Percentiles rank a stretch among this genome's conserved stretches.
Evolutionary conservation across 2,113 vertebrate genomes (phyloP).

Genomic region (Orientallactaga bullata): DNA sequence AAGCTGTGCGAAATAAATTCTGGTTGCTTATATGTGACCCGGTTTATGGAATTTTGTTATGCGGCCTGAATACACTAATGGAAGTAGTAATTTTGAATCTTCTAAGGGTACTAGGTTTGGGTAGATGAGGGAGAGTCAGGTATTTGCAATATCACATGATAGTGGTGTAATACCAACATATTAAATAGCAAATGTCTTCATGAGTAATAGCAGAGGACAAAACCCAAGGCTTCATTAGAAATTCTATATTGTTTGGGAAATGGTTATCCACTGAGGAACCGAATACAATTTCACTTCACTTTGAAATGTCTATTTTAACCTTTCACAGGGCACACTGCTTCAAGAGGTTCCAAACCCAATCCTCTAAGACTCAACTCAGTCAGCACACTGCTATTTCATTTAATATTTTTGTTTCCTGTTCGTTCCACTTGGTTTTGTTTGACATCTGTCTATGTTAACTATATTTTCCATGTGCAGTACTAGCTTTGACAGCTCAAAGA

Average conservation of each 20-base stretch:
- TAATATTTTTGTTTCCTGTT: slow-evolving; percentile 67
- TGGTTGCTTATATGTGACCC: background rate
- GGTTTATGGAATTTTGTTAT: background rate
- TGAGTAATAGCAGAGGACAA: background rate
- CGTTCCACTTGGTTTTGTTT: slow-evolving; percentile 67
- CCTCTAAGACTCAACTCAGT: slow-evolving; percentile 11
- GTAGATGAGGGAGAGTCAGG: background rate
- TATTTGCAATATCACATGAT: background rate
- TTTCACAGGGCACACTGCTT: background rate
- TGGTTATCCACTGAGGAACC: slow-evolving; percentile 3
- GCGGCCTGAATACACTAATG: background rate
- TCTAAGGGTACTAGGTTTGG: background rate
- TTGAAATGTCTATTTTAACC: slow-evolving; percentile 40
- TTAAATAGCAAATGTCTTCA: slow-evolving; percentile 9
- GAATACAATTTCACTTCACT: slow-evolving; percentile 22
- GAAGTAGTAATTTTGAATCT: background rate
- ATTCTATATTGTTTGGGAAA: slow-evolving; percentile 33
- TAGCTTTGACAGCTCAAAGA: slow-evolving; percentile 56
- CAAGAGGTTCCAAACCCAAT: slow-evolving; percentile 43
- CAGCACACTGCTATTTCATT: slow-evolving; percentile 45
- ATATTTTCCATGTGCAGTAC: slow-evolving; percentile 41
- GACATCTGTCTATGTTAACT: slow-evolving; percentile 67
- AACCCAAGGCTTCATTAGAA: slow-evolving; percentile 13
- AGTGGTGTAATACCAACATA: background rate
- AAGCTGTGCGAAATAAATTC: background rate